Evolutionary conservation across 2,888 invertebrate species (phyloP), one percentile per base, ranked within the genome.

Genomic region (Eupithecia centaureata): DNA sequence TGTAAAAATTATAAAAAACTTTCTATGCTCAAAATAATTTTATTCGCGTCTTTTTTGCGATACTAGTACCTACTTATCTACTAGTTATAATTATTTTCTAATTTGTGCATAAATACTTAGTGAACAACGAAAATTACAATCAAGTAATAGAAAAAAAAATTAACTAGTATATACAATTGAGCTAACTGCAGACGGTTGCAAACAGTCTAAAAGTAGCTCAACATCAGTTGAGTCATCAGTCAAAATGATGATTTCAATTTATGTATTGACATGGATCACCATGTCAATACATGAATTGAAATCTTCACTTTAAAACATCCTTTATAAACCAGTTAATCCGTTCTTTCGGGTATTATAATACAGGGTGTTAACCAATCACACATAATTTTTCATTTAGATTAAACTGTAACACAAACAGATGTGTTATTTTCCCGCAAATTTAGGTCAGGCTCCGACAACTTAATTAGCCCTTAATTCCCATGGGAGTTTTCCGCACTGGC

Each of bases 391-490:
- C 47, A 47, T 47, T n/a, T 22, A 22, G 47, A 47, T 47, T 18
- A 47, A n/a, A 47, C 22, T 47, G 47, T 47, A 22, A 22, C 47
- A 22, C 47, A 22, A 47, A 47, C 47, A 47, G 22, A 47, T 47
- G 12, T 47, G 47, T 47, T 22, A 47, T 47, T 47, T 47, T 47
- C 47, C 22, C 22, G 47, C 4, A 22, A 47, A 47, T 12, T 47
- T 12, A 22, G 42, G 42, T 42, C 42, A 42, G 22, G 47, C 22
- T 47, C 47, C 10, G 47, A 47, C 47, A 47, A 4, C 47, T 47
- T 47, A 47, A 47, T 47, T 22, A 47, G 22, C 47, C 47, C 47
- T 4, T 18, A 47, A 22, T 47, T 18, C 22, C 47, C 47, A 42
- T 42, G 18, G 42, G 47, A 22, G 22, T 0, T 18, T 42, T 5